Conservation (phyloP, 2,888 invertebrate genomes). For the Timema cristinae region DNA sequence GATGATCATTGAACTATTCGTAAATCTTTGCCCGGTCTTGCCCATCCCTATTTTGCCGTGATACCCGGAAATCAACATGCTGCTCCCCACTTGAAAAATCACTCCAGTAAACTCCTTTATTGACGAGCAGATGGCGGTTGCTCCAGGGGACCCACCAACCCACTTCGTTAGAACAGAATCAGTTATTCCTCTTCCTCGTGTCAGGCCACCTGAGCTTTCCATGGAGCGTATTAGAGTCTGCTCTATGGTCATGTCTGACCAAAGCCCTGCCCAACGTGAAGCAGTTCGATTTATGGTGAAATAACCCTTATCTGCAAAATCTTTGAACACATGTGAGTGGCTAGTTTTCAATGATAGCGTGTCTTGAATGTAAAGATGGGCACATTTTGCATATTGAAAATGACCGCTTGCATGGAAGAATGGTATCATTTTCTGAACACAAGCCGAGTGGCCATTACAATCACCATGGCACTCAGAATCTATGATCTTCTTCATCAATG, state of each 20-base stretch:
- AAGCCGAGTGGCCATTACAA: not conserved
- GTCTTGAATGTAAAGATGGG: conserved; percentile 4
- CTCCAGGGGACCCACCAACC: conserved; percentile 3
- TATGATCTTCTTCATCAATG: too few relatives aligned
- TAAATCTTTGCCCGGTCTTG: not conserved
- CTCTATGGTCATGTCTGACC: conserved; percentile 4
- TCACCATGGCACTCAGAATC: too few relatives aligned
- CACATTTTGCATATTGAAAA: conserved; percentile 7
- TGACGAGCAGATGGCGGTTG: conserved; percentile 3
- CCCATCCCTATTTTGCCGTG: not conserved
- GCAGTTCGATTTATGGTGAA: conserved; percentile 8
- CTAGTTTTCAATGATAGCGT: conserved; percentile 6
- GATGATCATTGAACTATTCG: not conserved
- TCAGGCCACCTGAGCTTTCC: conserved; percentile 6
- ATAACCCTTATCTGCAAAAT: conserved; percentile 3
- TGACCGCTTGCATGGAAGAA: conserved; percentile 5
- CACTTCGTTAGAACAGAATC: not conserved
- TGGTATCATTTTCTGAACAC: conserved; percentile 10
- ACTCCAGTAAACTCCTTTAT: not conserved
- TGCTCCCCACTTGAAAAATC: conserved; percentile 2
- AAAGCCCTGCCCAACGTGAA: conserved; percentile 8
- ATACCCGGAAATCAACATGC: conserved; percentile 10
- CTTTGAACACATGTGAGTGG: not conserved
- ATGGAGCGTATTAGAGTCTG: not conserved
- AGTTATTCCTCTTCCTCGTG: not conserved